Conservation (phyloP, 2,888 invertebrate species). For the Ashinkailepas kermadecensis region DNA sequence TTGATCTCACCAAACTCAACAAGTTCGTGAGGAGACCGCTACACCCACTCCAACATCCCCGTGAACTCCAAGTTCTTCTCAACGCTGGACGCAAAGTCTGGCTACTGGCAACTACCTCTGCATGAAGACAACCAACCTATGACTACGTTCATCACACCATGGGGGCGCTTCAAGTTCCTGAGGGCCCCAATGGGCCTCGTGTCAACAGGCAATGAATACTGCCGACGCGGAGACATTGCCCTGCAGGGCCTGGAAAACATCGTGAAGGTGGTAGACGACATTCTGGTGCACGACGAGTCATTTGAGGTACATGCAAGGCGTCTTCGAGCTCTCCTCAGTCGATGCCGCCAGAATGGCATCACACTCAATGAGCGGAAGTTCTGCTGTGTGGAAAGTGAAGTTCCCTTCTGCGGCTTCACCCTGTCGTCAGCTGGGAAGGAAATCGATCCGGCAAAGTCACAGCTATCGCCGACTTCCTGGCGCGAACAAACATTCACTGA, state of each 20-base stretch:
- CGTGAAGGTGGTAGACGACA: conserved; percentile 24
- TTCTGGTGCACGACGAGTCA: background rate
- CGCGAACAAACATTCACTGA: background rate
- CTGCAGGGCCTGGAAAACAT: conserved; percentile 23
- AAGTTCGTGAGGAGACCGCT: too few species aligned
- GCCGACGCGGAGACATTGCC: conserved; percentile 22
- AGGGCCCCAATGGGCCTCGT: too few species aligned
- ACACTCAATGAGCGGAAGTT: conserved; percentile 19
- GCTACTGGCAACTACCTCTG: background rate
- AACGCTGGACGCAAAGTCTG: too few species aligned
- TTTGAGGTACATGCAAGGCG: background rate
- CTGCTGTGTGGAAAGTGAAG: background rate
- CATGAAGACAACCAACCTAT: background rate
- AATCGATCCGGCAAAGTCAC: background rate
- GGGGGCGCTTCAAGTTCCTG: conserved; percentile 20
- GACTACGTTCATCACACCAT: conserved; percentile 17
- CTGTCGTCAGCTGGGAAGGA: background rate
- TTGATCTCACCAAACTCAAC: too few species aligned
- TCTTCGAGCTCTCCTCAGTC: background rate
- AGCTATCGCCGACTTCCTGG: background rate
- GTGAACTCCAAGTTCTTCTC: too few species aligned
- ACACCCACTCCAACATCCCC: too few species aligned
- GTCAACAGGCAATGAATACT: conserved; percentile 24
- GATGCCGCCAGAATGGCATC: conserved; percentile 24
- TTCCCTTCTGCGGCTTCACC: background rate